These are phyloP conservation scores for Chelonus insularis DNA, from an alignment of 1,140 invertebrate species.

Conservation along the genomic window DNA sequence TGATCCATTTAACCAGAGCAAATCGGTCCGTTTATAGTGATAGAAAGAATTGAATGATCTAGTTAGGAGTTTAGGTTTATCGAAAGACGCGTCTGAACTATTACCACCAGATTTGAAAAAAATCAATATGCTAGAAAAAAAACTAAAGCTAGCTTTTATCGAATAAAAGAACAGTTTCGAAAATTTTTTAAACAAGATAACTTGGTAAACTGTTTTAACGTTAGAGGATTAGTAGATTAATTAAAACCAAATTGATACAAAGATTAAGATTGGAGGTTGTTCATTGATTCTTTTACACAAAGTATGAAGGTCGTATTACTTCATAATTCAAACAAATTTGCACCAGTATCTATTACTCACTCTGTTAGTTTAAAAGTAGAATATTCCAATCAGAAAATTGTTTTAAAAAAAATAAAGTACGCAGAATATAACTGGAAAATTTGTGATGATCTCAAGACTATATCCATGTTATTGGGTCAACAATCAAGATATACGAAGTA, in stretches of 20 bases:
- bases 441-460: conserved; percentile 1
- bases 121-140: conserved; percentile 30
- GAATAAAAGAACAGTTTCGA: conserved; percentile 19
- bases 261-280: conserved; percentile 33
- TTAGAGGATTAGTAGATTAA: conserved; percentile 9
- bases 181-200: conserved; percentile 15
- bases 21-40: too few species aligned
- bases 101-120: conserved; percentile 29
- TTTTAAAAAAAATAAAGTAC: conserved; percentile 1
- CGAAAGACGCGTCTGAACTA: conserved; percentile 41
- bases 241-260: conserved; percentile 6
- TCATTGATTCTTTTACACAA: conserved; percentile 34
- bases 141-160: conserved; percentile 15
- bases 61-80: conserved; percentile 42
- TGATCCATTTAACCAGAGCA: too few species aligned
- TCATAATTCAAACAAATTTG: conserved; percentile 35
- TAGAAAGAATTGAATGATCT: conserved; percentile 37
- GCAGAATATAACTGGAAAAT: background rate
- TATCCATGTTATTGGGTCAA: background rate
- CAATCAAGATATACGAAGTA: background rate
- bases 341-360: conserved; percentile 34
- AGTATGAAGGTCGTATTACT: conserved; percentile 35
- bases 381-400: conserved; percentile 28
- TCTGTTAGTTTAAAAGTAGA: conserved; percentile 29
- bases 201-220: conserved; percentile 23